Evolutionary conservation across 2,113 vertebrate species (phyloP).

Genomic region (Heterocephalus glaber): DNA sequence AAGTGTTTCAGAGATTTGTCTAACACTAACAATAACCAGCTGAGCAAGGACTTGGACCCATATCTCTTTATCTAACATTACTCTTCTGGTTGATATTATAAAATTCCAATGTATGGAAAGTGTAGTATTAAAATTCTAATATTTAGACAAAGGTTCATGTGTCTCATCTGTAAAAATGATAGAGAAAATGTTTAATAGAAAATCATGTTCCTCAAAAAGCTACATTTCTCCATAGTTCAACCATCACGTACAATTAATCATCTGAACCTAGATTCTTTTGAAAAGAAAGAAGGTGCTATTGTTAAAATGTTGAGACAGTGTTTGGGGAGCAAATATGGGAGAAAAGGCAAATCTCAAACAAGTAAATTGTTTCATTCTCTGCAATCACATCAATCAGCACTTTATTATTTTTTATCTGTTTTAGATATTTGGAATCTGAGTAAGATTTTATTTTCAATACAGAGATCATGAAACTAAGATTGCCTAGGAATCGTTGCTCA

Average conservation of each 20-base stretch:
- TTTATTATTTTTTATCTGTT: slow-evolving; percentile 18
- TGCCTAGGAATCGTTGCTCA: neutral
- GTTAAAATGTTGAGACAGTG: neutral
- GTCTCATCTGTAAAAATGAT: neutral
- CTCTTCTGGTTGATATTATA: neutral
- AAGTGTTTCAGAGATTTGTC: neutral
- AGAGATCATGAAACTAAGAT: neutral
- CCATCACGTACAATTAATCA: slow-evolving; percentile 3
- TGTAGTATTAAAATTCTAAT: neutral
- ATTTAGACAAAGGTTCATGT: neutral
- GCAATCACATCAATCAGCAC: neutral
- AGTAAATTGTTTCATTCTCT: neutral
- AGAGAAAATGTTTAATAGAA: neutral
- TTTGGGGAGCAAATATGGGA: neutral
- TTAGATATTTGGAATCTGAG: neutral
- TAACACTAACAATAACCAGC: neutral
- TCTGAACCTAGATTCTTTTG: neutral
- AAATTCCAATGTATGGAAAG: slow-evolving; percentile 10
- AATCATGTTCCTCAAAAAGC: neutral
- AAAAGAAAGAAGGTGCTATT: neutral
- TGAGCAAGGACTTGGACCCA: neutral
- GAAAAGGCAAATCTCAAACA: neutral
- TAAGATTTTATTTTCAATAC: slow-evolving; percentile 32
- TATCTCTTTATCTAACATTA: neutral
- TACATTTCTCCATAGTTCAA: neutral